These are phyloP conservation scores for Imbricaverruca yamaguchii DNA, from an alignment of 2,888 invertebrate species.

Conservation along the genomic window DNA sequence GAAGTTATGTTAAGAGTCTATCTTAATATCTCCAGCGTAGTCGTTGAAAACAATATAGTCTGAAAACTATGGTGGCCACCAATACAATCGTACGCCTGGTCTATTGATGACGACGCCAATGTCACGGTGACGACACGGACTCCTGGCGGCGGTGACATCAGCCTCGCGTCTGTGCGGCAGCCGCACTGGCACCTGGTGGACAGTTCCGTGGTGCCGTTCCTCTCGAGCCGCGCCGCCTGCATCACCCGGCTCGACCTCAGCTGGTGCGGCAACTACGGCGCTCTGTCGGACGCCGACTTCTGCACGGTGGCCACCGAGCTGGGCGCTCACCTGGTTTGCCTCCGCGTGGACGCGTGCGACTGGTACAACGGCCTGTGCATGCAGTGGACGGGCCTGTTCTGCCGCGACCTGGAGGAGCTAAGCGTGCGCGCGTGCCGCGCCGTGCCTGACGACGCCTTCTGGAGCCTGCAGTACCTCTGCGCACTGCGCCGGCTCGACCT, in stretches of 20 bases:
- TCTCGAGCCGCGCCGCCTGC: not conserved
- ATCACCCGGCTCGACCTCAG: not conserved
- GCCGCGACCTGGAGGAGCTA: slow-evolving; percentile 1
- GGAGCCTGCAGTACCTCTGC: slow-evolving; percentile 17
- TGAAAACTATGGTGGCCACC: no score
- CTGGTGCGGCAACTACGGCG: slow-evolving; percentile 5
- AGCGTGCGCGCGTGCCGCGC: not conserved
- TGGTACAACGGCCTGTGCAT: slow-evolving; percentile 7
- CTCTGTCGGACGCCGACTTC: not conserved
- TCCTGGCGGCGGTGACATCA: no score
- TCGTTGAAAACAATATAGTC: no score
- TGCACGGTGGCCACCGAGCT: not conserved
- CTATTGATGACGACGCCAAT: no score
- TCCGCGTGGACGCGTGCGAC: not conserved
- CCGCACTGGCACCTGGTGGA: slow-evolving; percentile 16
- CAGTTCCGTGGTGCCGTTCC: not conserved
- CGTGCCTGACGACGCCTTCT: slow-evolving; percentile 2
- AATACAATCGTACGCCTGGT: no score
- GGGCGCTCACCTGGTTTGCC: not conserved
- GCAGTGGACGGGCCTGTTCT: slow-evolving; percentile 9
- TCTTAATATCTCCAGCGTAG: no score
- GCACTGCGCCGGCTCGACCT: not conserved
- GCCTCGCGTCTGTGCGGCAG: not conserved
- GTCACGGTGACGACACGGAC: no score
- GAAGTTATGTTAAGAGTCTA: no score